These are phyloP conservation scores for Caenorhabditis afra DNA, from an alignment of 2,888 invertebrate genomes.

Conservation along the genomic window DNA sequence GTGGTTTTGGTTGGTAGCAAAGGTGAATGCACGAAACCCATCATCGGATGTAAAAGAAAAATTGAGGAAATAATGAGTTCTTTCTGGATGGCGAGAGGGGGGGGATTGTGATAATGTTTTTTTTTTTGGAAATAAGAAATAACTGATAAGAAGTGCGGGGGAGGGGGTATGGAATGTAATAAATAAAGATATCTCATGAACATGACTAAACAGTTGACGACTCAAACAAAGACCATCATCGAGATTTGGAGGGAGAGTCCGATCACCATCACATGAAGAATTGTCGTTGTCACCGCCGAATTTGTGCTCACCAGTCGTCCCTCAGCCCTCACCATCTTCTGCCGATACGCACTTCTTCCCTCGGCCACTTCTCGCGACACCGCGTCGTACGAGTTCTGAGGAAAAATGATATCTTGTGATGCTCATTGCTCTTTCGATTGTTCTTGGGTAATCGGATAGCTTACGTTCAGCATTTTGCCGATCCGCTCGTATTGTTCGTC, in stretches of 20 bases:
- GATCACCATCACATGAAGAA: not conserved
- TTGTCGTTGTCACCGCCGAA: not conserved
- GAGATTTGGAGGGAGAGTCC: too few species aligned
- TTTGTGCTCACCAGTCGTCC: slow-evolving; percentile 19
- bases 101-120: not conserved
- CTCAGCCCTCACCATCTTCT: slow-evolving; percentile 33
- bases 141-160: too few species aligned
- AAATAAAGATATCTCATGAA: too few species aligned
- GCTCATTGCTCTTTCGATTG: not conserved
- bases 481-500: slow-evolving; percentile 56
- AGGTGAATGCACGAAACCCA: slow-evolving; percentile 25
- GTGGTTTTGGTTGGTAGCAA: too few species aligned
- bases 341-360: slow-evolving; percentile 41
- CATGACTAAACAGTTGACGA: too few species aligned
- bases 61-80: too few species aligned
- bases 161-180: too few species aligned
- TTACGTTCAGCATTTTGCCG: slow-evolving; percentile 59
- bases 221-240: too few species aligned
- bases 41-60: slow-evolving; percentile 17
- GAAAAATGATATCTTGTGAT: slow-evolving; percentile 32
- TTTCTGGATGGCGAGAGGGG: too few species aligned
- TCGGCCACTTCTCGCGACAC: slow-evolving; percentile 32
- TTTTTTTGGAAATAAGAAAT: not conserved
- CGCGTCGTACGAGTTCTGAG: slow-evolving; percentile 56
- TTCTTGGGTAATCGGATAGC: slow-evolving; percentile 22